Evolutionary conservation across 2,797 vertebrate genomes (phyloP).

Genomic region (Pogoniulus pusillus): DNA sequence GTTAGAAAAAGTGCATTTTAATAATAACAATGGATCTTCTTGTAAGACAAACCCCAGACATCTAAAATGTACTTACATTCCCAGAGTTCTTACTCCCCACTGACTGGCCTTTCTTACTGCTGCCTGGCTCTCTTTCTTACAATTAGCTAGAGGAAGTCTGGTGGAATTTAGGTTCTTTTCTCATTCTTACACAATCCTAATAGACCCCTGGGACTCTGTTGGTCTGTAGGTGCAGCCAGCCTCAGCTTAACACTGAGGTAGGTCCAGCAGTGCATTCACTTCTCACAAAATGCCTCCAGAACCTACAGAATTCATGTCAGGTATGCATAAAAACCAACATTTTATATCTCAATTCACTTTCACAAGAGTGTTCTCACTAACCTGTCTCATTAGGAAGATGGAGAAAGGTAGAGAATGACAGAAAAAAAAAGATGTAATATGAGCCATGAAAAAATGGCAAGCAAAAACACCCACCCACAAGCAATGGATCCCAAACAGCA

Average conservation of each 20-base stretch:
- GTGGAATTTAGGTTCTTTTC: neutral
- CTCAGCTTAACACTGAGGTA: neutral
- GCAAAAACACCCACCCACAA: constrained; percentile 11
- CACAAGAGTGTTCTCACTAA: neutral
- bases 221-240: neutral
- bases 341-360: neutral
- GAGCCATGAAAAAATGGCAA: neutral
- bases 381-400: neutral
- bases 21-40: neutral
- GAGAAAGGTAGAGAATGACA: neutral
- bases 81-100: neutral
- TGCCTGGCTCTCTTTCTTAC: neutral
- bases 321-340: neutral
- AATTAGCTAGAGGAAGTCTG: neutral
- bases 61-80: neutral
- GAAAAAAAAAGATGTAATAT: neutral
- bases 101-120: neutral
- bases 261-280: neutral
- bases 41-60: neutral
- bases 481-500: neutral
- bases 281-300: neutral
- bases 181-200: neutral
- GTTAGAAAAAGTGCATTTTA: neutral
- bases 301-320: neutral
- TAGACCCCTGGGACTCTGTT: neutral